Percentiles rank a stretch among this genome's conserved stretches.
Conservation (phyloP, 2,113 vertebrate species). For the Prolemur simus region DNA sequence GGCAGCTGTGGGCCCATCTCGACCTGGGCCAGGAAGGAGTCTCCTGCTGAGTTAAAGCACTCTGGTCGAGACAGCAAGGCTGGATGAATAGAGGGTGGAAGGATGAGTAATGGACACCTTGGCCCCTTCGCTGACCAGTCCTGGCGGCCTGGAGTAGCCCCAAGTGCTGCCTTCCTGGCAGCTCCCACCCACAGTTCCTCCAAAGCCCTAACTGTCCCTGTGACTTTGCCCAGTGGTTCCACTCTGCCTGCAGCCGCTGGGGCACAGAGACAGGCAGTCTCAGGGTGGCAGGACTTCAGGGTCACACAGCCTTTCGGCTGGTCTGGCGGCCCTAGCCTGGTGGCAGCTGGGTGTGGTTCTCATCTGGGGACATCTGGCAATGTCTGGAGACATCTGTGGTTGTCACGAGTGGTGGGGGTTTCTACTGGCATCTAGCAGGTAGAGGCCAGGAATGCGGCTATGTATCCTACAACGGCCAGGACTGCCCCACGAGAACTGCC, state of each 20-base stretch:
- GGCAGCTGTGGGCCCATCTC: not conserved
- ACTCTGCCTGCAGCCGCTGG: not conserved
- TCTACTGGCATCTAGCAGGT: not conserved
- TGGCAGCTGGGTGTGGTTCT: not conserved
- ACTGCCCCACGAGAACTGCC: not conserved
- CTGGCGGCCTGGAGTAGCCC: not conserved
- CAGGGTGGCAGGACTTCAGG: not conserved
- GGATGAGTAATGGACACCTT: no score
- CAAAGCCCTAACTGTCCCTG: not conserved
- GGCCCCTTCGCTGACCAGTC: not conserved
- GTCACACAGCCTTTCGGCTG: not conserved
- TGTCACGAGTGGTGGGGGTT: not conserved
- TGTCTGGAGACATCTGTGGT: not conserved
- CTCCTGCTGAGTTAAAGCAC: not conserved
- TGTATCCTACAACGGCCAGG: accelerated
- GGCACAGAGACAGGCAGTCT: not conserved
- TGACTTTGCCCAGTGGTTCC: not conserved
- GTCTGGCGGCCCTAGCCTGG: not conserved
- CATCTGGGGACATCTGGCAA: not conserved
- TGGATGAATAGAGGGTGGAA: not conserved
- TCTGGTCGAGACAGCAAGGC: not conserved
- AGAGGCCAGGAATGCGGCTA: not conserved
- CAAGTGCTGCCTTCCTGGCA: not conserved
- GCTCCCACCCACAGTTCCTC: not conserved
- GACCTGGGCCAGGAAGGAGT: accelerated